Evolutionary conservation across 2,113 vertebrate genomes (phyloP), one percentile per base, ranked within the genome.

Genomic region (Toxotes chatareus): DNA sequence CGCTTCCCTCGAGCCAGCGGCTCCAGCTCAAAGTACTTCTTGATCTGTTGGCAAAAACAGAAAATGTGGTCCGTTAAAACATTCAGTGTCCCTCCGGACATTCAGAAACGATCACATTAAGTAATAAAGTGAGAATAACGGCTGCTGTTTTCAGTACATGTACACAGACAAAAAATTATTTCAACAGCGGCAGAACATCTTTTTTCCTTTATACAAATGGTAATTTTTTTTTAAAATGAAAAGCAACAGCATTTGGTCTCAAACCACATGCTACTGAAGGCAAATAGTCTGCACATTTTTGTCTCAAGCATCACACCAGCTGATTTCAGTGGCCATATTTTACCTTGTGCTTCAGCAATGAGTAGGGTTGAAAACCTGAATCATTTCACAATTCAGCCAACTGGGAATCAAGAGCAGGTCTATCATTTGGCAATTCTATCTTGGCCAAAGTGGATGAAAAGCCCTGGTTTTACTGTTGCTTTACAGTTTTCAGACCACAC

Each of bases 21-120:
- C 93, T 99, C 98, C 94, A 99, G 96, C 95, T 99, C 98, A 88
- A 99, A 98, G 90, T 99, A 99, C 85, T 99, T 99, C 94, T 97
- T 98, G 70, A 99, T 96, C 98, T 99, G 90, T 9, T n/a, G 16
- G 4, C 60, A 73, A 75, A 82, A 73, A 79, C 21, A 57, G 51
- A 74, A 0, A 80, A 14, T 8, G 16, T 17, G 57, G 46, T 71
- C 21, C 64, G 70, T 59, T 44, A 21, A 55, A 73, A 56, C n/a
- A 34, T 44, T 59, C 36, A 63, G 31, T 21, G 17, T 19, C 23
- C 34, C 38, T 57, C 10, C 23, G 49, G 51, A 44, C 40, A 5
- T 17, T 46, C 27, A 78, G 19, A 47, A 27, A 44, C 36, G 4
- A 70, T 70, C 44, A 59, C 7, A 36, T 31, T 56, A 11, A 47